phyloP scores from a whole-genome alignment of 2,113 vertebrate species.

The Cinclus mexicanus region DNA sequence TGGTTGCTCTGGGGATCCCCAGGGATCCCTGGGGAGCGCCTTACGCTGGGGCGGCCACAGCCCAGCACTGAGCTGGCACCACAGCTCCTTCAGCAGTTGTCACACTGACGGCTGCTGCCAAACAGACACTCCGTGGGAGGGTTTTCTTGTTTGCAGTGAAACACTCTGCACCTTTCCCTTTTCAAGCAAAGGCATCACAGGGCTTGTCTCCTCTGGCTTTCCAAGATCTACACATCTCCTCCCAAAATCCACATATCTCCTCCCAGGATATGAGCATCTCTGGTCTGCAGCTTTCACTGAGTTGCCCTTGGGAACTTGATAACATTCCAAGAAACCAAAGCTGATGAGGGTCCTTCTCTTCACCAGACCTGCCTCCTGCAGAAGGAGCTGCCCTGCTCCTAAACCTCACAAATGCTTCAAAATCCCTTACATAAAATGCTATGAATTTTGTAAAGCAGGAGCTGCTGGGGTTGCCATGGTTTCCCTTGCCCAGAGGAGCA shows the following conservation, averaged over 20 bases:
- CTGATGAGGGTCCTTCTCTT: neutral
- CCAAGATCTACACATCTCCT: accelerated
- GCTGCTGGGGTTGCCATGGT: constrained; percentile 70
- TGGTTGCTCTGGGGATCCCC: neutral
- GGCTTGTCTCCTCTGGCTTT: neutral
- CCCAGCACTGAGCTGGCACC: neutral
- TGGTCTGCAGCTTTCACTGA: neutral
- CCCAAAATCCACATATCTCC: neutral
- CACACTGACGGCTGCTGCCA: constrained; percentile 35
- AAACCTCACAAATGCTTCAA: constrained; percentile 25
- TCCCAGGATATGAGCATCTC: neutral
- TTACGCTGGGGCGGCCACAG: neutral
- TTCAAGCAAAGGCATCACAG: neutral
- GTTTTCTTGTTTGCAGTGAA: constrained; percentile 68
- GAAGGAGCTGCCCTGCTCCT: neutral
- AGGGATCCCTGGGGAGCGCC: neutral
- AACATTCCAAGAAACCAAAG: neutral
- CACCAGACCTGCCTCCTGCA: neutral
- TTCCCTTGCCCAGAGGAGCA: constrained; percentile 56
- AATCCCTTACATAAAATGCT: constrained; percentile 8
- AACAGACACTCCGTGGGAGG: constrained; percentile 70
- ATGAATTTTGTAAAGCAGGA: constrained; percentile 58
- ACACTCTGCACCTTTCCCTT: constrained; percentile 64
- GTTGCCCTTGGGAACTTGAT: neutral
- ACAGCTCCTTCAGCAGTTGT: neutral